Evolutionary conservation across 2,797 vertebrate species (phyloP).

Genomic region (Myoxocephalus aenaeus): DNA sequence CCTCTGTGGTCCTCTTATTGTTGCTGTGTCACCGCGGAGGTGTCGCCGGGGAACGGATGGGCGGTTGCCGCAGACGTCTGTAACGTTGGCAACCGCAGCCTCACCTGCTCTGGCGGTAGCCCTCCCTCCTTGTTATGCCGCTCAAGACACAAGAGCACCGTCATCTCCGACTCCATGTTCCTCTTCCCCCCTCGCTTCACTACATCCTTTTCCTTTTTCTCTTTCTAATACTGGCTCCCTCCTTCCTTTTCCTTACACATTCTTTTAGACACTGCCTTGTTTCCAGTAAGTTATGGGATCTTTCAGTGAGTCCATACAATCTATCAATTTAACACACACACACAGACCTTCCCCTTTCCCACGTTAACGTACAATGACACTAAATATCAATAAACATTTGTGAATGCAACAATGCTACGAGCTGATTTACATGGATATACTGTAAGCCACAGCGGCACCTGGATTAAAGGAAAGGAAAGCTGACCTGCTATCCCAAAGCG

Average conservation of each 20-base stretch:
- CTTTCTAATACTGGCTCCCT: not conserved
- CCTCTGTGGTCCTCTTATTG: constrained; percentile 37
- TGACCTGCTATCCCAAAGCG: not conserved
- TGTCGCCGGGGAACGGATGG: constrained; percentile 55
- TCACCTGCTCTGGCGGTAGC: constrained; percentile 64
- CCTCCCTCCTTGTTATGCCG: constrained; percentile 31
- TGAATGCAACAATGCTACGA: not conserved
- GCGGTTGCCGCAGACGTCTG: constrained; percentile 65
- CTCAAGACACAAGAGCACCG: constrained; percentile 22
- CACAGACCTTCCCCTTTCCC: not conserved
- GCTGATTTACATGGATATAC: not conserved
- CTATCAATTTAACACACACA: not conserved
- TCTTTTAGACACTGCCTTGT: not conserved
- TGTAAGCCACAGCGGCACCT: not conserved
- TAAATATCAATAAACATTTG: constrained; percentile 19
- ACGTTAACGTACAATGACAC: not conserved
- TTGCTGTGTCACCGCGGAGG: constrained; percentile 71
- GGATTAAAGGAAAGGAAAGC: not conserved
- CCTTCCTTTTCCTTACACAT: not conserved
- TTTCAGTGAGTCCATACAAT: not conserved
- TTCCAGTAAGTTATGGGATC: not conserved
- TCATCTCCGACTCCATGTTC: constrained; percentile 23
- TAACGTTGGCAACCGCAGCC: constrained; percentile 76
- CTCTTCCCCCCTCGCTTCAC: not conserved
- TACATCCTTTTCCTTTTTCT: not conserved